These are phyloP conservation scores for Myotis davidii DNA, from an alignment of 2,113 vertebrate genomes.

Conservation along the genomic window DNA sequence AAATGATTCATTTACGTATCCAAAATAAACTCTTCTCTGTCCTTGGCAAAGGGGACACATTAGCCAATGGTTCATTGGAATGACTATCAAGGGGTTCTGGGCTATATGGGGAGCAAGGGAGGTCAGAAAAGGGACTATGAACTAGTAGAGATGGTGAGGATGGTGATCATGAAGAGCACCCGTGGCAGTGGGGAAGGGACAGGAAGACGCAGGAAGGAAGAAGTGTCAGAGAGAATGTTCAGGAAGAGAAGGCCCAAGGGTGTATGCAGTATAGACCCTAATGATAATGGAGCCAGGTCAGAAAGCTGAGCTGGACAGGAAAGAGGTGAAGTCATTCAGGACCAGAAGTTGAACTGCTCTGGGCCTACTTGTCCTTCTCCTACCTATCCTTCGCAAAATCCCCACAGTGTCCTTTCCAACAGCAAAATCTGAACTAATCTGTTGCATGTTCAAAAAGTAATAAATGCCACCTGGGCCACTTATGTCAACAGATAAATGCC, in stretches of 20 bases:
- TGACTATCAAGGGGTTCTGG: background rate
- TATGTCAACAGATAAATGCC: no score
- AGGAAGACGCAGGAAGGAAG: background rate
- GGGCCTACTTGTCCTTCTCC: background rate
- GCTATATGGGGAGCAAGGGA: background rate
- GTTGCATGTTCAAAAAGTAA: background rate
- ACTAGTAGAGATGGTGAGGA: background rate
- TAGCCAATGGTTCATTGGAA: background rate
- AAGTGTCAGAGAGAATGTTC: background rate
- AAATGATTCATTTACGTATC: background rate
- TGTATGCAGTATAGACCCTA: background rate
- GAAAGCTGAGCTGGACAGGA: background rate
- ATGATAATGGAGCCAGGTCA: background rate
- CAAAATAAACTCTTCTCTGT: background rate
- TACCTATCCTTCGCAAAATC: background rate
- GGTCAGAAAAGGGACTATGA: background rate
- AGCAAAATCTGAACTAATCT: background rate
- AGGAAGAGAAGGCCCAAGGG: background rate
- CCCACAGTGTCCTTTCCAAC: background rate
- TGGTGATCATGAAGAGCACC: background rate
- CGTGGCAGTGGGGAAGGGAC: no score
- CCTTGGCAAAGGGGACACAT: background rate
- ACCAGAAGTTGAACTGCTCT: background rate
- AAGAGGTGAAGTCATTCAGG: background rate
- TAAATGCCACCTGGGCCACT: background rate